Evolutionary conservation across 1,140 invertebrate species (phyloP), one percentile per base, ranked within the genome.

Genomic region (Penaeus japonicus): DNA sequence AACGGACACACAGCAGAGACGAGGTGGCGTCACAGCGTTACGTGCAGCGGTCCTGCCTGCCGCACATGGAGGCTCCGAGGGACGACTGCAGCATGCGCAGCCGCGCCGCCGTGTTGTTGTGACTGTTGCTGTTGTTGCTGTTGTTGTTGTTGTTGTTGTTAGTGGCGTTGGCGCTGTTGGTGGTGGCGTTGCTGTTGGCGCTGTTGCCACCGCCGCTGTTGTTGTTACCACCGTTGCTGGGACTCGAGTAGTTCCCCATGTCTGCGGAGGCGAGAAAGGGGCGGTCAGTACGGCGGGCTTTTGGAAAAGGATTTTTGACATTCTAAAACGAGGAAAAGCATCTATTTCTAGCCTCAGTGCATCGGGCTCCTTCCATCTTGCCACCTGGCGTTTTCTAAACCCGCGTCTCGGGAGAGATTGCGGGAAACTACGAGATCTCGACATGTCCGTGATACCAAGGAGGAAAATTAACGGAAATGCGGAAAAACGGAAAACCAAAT

Each of bases 21-120:
- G 70, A 73, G 27, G 27, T 24, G 17, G 62, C 47, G 70, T 77
- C 87, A 35, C 53, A 30, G 70, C 87, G 80, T 57, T 88, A 88
- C 83, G 82, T 84, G 82, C 87, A 89, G 82, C 87, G 87, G 75
- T 89, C 75, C 75, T 89, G 87, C 24, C 87, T 79, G 30, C 79
- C 70, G 83, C 82, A 89, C 75, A 62, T 62, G 24, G n/a, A 32
- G 79, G 62, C 62, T 18, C 85, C 70, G 18, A 87, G 62, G 22
- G 65, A 55, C 20, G 82, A 85, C 82, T 89, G 87, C n/a, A 84
- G 39, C 83, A 84, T 84, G 65, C 83, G 87, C 35, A 89, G 87
- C 24, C 83, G 82, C 32, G 82, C 82, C 75, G 83, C 70, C n/a
- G 87, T 62, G 39, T 55, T 88, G 53, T 57, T 88, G 86, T 39